Base-by-base conservation (phyloP, 1,140 invertebrate genomes). In the Chironomus tepperi region DNA sequence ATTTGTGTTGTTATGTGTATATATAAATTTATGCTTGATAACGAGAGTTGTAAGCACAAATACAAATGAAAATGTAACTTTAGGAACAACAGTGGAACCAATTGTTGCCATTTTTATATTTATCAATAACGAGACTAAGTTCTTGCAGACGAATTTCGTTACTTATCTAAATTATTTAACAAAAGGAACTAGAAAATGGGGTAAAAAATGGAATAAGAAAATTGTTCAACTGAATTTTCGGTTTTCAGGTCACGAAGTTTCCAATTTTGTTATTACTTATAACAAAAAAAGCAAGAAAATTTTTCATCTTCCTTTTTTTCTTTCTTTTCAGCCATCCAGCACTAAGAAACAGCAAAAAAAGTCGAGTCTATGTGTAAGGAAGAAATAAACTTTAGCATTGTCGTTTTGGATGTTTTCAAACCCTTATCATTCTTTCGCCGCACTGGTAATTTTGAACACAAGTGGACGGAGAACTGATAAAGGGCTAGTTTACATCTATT, bases 391-490 rank as follows among this genome's bases (percentile, higher is more conserved):
- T 34, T n/a, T 57, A 57, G n/a, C 15, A 57, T 57, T 57, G 47
- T 57, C 47, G 47, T 47, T 15, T 15, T 0, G 47, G 65, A 21
- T 70, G 65, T 70, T 70, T 70, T 21, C 65, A 10, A 70, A 70
- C 65, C 65, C 65, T 70, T 70, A 70, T 70, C 65, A 70, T 70
- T 70, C 65, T 70, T 21, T 70, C 65, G 65, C 65, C 65, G 65
- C 65, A 70, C 65, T 70, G 65, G 65, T 21, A 70, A 70, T 70
- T 70, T 70, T 70, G 16, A 70, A 70, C 65, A 8, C 19, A 70
- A 70, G 65, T 70, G 65, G 65, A 70, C 65, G 65, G 65, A 70
- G 65, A 70, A 70, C 65, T 70, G 65, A 70, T 70, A 70, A 70
- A 70, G 65, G 65, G 65, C 65, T 70, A 70, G 65, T 70, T 70